These are phyloP conservation scores for Orthosia incerta DNA, from an alignment of 2,888 invertebrate genomes.

Conservation along the genomic window DNA sequence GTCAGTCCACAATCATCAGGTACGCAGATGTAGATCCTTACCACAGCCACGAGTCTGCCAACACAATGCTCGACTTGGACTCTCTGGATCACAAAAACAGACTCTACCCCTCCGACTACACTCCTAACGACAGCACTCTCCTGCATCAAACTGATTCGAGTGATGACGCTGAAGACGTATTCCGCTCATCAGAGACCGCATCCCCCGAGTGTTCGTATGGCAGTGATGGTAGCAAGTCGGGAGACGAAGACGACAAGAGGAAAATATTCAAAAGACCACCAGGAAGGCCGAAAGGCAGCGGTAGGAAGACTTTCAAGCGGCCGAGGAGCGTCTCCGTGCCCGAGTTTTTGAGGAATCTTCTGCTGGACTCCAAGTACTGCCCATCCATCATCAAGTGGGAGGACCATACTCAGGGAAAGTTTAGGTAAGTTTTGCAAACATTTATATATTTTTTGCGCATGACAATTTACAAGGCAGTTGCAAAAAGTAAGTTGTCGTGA, in stretches of 20 bases:
- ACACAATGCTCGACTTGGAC: conserved; percentile 84
- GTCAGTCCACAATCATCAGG: conserved; percentile 80
- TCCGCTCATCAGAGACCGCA: conserved; percentile 82
- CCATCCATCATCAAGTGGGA: conserved; percentile 97
- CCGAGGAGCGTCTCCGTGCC: conserved; percentile 92
- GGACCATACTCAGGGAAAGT: conserved; percentile 95
- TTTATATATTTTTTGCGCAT: conserved; percentile 47
- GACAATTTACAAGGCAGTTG: conserved; percentile 34
- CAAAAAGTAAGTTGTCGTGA: conserved; percentile 77
- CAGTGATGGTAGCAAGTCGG: conserved; percentile 86
- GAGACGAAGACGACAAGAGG: conserved; percentile 87
- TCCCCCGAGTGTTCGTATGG: conserved; percentile 85
- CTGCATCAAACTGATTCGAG: conserved; percentile 82
- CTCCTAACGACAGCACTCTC: conserved; percentile 79
- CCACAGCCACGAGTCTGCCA: conserved; percentile 77
- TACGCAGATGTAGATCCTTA: conserved; percentile 82
- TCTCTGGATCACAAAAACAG: conserved; percentile 81
- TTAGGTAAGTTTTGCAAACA: conserved; percentile 88
- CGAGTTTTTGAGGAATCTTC: conserved; percentile 96
- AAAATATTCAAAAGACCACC: conserved; percentile 89
- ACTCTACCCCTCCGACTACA: conserved; percentile 81
- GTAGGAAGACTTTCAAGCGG: conserved; percentile 85
- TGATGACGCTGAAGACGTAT: conserved; percentile 85
- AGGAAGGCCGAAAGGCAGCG: conserved; percentile 90
- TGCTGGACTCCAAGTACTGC: conserved; percentile 94